These are phyloP conservation scores for Turdus rufiventris DNA, from an alignment of 2,113 vertebrate species.

Conservation along the genomic window DNA sequence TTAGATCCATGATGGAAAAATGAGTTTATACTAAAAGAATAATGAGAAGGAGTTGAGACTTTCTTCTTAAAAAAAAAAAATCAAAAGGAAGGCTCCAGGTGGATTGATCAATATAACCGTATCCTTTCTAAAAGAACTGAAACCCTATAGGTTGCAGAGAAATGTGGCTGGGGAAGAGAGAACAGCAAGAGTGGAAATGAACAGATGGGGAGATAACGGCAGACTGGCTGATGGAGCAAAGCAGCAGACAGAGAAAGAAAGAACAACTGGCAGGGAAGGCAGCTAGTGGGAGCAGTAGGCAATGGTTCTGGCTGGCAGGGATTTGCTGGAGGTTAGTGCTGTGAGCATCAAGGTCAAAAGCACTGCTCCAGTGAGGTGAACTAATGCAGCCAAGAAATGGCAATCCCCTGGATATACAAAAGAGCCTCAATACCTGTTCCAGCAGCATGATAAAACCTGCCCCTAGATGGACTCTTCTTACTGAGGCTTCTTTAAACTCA, in stretches of 20 bases:
- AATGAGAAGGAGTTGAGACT: neutral
- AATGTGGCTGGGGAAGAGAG: neutral
- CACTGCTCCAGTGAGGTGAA: neutral
- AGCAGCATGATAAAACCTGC: neutral
- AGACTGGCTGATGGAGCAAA: neutral
- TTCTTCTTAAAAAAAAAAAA: neutral
- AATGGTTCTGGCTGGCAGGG: neutral
- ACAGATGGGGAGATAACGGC: slow-evolving; percentile 21
- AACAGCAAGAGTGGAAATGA: neutral
- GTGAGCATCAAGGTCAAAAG: neutral
- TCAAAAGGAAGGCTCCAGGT: neutral
- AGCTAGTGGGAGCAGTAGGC: neutral
- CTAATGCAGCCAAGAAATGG: fast-evolving
- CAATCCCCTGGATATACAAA: neutral
- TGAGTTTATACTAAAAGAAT: neutral
- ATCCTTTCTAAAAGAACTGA: neutral
- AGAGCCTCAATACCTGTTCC: neutral
- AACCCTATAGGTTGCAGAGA: neutral
- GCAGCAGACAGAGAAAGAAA: neutral
- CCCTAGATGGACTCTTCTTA: neutral
- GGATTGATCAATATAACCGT: neutral
- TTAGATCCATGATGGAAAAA: neutral
- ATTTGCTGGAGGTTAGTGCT: neutral
- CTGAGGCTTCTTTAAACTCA: neutral
- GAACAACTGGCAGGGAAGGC: slow-evolving; percentile 21